Conservation (phyloP, 1,140 invertebrate genomes). For the Anastrepha obliqua region DNA sequence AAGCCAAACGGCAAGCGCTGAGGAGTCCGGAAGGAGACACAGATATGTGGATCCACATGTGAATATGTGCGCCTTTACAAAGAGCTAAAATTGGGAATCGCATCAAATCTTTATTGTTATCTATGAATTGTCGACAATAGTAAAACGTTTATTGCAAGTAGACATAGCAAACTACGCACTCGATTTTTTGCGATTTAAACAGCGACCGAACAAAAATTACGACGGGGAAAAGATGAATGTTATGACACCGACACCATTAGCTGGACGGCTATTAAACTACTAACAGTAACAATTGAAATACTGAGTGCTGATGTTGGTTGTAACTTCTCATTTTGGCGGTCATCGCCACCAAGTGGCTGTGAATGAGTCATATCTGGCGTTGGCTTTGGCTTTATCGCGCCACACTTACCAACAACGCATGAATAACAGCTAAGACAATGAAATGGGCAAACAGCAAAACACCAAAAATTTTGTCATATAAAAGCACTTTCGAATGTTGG, state of each 20-base stretch:
- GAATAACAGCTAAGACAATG: not conserved
- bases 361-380: constrained; percentile 17
- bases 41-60: no score
- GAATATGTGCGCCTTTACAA: no score
- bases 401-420: not conserved
- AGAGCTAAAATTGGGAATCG: not conserved
- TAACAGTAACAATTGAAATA: constrained; percentile 25
- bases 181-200: not conserved
- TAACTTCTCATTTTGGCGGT: constrained; percentile 42
- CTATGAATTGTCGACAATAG: constrained; percentile 34
- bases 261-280: constrained; percentile 9
- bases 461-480: constrained; percentile 34
- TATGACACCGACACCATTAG: constrained; percentile 48
- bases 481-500: constrained; percentile 38
- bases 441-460: not conserved
- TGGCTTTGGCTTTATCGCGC: not conserved
- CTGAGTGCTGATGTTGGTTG: not conserved
- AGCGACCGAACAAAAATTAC: constrained; percentile 5
- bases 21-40: no score
- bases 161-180: not conserved
- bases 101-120: constrained; percentile 24
- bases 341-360: constrained; percentile 41
- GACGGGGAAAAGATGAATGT: constrained; percentile 42
- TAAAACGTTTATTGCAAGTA: constrained; percentile 26
- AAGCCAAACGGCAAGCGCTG: no score